phyloP scores from a whole-genome alignment of 2,888 invertebrate species.

The Tetanocera ferruginea region DNA sequence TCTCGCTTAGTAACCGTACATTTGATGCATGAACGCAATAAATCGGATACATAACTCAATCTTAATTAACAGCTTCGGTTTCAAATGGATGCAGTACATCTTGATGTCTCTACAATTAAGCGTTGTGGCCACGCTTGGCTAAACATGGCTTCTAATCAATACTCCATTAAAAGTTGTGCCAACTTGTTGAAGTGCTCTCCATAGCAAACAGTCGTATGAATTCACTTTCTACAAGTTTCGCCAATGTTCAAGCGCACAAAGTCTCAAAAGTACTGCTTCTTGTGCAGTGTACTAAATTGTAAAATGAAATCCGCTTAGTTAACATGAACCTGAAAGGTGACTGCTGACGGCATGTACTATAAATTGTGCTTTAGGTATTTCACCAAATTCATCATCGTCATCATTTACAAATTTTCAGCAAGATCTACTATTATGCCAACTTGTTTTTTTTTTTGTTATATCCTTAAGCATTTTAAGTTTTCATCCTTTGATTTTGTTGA shows the following conservation, averaged over 20 bases:
- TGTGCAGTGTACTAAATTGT: neutral
- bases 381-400: too few species aligned
- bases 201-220: neutral
- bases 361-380: too few species aligned
- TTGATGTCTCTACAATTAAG: neutral
- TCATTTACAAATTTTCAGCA: too few species aligned
- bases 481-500: too few species aligned
- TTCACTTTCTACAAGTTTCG: neutral
- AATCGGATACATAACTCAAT: neutral
- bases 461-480: too few species aligned
- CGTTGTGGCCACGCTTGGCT: neutral
- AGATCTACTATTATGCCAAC: too few species aligned
- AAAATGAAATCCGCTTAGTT: constrained; percentile 11
- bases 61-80: neutral
- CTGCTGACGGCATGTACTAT: too few species aligned
- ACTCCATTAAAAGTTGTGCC: neutral
- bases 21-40: constrained; percentile 3
- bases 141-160: neutral
- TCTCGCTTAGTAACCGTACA: neutral
- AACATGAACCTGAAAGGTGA: neutral
- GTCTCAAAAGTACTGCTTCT: neutral
- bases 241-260: neutral
- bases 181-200: neutral
- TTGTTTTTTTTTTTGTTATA: too few species aligned
- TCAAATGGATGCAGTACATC: neutral